A percentile compares a stretch with the other conserved stretches of the same genome.
Conservation (phyloP, 2,797 vertebrate species). For the Sardinella longiceps region DNA sequence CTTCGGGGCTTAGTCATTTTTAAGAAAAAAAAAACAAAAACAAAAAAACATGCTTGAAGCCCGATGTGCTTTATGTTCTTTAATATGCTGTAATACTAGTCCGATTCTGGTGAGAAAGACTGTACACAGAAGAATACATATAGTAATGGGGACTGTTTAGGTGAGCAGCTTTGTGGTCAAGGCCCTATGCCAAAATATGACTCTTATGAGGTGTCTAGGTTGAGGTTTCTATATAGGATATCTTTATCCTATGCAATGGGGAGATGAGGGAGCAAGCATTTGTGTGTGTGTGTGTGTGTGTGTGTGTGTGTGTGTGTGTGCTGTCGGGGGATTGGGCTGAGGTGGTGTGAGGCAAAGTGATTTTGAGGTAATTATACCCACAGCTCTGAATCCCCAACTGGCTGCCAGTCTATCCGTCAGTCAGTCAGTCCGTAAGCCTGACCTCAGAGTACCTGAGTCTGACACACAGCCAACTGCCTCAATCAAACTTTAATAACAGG, state of each 20-base stretch:
- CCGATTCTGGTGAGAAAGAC: too few relatives aligned
- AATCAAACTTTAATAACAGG: slow-evolving; percentile 61
- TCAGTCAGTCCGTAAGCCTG: slow-evolving; percentile 38
- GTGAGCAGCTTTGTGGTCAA: background rate
- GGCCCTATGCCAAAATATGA: background rate
- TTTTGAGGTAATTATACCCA: too few relatives aligned
- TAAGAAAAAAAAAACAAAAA: too few relatives aligned
- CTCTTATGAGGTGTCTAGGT: background rate
- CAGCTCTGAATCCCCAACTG: slow-evolving; percentile 35
- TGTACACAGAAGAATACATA: too few relatives aligned
- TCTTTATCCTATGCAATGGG: background rate
- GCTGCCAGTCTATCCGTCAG: slow-evolving; percentile 23
- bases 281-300: background rate
- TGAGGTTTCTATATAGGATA: background rate
- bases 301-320: slow-evolving; percentile 41
- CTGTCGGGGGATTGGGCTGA: too few relatives aligned
- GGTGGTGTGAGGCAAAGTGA: too few relatives aligned
- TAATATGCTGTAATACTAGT: too few relatives aligned
- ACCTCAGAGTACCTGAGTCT: slow-evolving; percentile 25
- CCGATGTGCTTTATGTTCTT: too few relatives aligned
- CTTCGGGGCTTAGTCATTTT: too few relatives aligned
- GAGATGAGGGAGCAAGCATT: background rate
- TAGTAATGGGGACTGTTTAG: too few relatives aligned
- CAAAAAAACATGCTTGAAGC: too few relatives aligned
- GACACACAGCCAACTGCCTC: slow-evolving; percentile 15